Conservation (phyloP, 2,113 vertebrate genomes). For the Ptilonorhynchus violaceus region DNA sequence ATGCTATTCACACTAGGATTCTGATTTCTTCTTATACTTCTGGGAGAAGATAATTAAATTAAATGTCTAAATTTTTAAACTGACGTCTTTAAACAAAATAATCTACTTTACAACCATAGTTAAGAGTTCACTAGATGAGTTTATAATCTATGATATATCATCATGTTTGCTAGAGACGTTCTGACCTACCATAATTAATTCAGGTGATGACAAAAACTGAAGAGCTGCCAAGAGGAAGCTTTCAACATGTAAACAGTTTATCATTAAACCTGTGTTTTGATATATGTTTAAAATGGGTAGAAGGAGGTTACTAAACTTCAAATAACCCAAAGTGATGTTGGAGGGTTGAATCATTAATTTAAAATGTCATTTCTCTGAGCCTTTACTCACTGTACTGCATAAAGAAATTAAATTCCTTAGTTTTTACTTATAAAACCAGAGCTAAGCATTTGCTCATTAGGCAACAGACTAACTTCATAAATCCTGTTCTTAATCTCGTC, state of each 20-base stretch:
- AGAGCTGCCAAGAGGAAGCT: constrained; percentile 48
- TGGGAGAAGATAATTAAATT: constrained; percentile 80
- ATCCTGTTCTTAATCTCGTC: constrained; percentile 6
- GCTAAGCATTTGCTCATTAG: constrained; percentile 24
- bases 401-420: neutral
- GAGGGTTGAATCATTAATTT: neutral
- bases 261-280: constrained; percentile 49
- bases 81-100: constrained; percentile 72
- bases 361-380: neutral
- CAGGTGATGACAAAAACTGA: constrained; percentile 51
- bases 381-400: constrained; percentile 16
- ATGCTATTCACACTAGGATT: constrained; percentile 71
- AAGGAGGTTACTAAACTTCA: constrained; percentile 44
- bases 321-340: constrained; percentile 36
- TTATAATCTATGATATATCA: constrained; percentile 68
- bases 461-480: neutral
- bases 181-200: constrained; percentile 65
- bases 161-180: constrained; percentile 46
- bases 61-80: constrained; percentile 76
- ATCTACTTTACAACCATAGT: constrained; percentile 65
- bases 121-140: constrained; percentile 64
- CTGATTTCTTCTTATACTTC: constrained; percentile 71
- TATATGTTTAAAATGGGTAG: constrained; percentile 11
- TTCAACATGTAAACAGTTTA: constrained; percentile 52
- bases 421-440: constrained; percentile 3